Evolutionary conservation across 2,113 vertebrate species (phyloP).

Genomic region (Glaucidium brasilianum): DNA sequence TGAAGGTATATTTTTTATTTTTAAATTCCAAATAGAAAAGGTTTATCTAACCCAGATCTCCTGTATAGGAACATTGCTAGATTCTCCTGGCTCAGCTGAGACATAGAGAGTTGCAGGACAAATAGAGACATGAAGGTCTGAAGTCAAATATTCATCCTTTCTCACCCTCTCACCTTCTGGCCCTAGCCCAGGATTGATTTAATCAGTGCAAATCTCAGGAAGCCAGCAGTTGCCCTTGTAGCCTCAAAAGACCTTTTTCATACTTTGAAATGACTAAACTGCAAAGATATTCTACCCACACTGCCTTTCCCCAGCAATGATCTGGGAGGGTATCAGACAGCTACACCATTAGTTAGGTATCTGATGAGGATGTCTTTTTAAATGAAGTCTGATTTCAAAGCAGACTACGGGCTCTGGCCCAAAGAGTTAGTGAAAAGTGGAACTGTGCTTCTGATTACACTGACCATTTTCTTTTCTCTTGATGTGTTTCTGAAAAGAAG

Average conservation of each 20-base stretch:
- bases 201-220: background rate
- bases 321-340: background rate
- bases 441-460: background rate
- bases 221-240: background rate
- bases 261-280: background rate
- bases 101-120: background rate
- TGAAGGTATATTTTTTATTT: background rate
- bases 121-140: background rate
- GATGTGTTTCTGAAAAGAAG: background rate
- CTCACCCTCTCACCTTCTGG: background rate
- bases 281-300: background rate
- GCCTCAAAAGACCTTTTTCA: background rate
- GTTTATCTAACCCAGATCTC: background rate
- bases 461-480: background rate
- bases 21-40: background rate
- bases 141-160: background rate
- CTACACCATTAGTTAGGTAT: background rate
- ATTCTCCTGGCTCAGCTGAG: background rate
- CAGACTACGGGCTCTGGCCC: background rate
- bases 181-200: background rate
- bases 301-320: background rate
- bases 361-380: background rate
- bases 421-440: background rate
- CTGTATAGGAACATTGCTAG: background rate
- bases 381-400: background rate